Base-by-base conservation (phyloP, 1,140 invertebrate species). In the Apis florea region DNA sequence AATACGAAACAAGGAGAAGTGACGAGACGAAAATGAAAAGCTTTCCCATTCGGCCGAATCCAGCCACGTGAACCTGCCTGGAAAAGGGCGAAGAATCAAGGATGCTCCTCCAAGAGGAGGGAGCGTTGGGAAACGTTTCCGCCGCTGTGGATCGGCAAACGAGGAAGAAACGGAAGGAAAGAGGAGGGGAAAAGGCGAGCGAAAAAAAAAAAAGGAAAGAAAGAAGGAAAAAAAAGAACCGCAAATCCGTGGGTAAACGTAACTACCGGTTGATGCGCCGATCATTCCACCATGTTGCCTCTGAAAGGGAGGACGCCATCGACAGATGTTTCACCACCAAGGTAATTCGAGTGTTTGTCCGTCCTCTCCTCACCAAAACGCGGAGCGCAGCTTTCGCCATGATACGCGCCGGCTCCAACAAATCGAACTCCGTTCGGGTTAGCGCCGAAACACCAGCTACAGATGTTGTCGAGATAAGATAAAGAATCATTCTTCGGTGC, bases 251-350 rank as follows among this genome's bases (percentile, higher is more conserved):
- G 89, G 90, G 89, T 91, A 91, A 91, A 88, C 90, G 87, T 90
- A 93, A 93, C 92, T 92, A 92, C 90, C 90, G 90, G 90, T 92
- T 90, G 92, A 93, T 92, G 92, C 91, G 76, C 91, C 90, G 91
- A 93, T 93, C 92, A 93, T 93, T 93, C 92, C 92, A 91, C 91
- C 91, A 90, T 93, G 89, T 87, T 93, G 92, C 82, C 79, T 91
- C 68, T 82, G 88, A 93, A 93, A 93, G 90, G 89, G 90, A 91
- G 83, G 83, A 80, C 91, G 85, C 88, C 90, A 89, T 88, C 87
- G 92, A 90, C 93, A 93, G 93, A 93, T 93, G 93, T 93, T 93
- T 89, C 90, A 83, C 86, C 88, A 79, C 78, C 67, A 59, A 88
- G 87, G 85, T 90, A 90, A 91, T 91, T 92, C 88, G 90, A 91